A percentile compares a stretch with the other conserved stretches of the same genome.
These are phyloP conservation scores for Crypturellus undulatus DNA, from an alignment of 2,113 vertebrate species.

Conservation along the genomic window DNA sequence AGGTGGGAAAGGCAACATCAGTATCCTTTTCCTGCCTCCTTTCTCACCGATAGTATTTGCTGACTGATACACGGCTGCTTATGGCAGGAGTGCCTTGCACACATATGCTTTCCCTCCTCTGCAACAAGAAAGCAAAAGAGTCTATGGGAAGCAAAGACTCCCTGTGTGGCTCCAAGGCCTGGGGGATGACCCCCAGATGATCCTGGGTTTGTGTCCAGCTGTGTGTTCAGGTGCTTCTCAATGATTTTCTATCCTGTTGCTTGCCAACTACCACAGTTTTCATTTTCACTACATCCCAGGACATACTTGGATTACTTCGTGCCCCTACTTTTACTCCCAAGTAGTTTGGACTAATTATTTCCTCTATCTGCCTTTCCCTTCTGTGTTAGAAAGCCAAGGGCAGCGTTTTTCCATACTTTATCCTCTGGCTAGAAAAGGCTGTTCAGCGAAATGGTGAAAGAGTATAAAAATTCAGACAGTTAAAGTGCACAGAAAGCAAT, in stretches of 20 bases:
- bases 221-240: fast-evolving
- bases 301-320: background rate
- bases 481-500: slow-evolving; percentile 27
- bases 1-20: background rate
- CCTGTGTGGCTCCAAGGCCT: background rate
- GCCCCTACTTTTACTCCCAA: background rate
- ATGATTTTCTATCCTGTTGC: background rate
- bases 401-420: background rate
- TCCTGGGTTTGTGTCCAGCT: background rate
- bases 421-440: background rate
- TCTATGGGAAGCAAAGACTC: background rate
- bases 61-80: background rate
- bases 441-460: slow-evolving; percentile 28
- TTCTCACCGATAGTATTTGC: background rate
- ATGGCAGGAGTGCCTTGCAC: fast-evolving
- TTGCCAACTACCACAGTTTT: background rate
- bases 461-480: slow-evolving; percentile 27
- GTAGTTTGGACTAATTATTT: slow-evolving; percentile 30
- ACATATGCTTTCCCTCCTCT: background rate
- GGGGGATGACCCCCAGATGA: background rate
- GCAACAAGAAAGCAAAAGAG: background rate
- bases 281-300: background rate
- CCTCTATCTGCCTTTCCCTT: background rate
- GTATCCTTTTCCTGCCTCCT: background rate
- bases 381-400: background rate